Evolutionary conservation across 2,113 vertebrate species (phyloP).

Genomic region (Rhineura floridana): DNA sequence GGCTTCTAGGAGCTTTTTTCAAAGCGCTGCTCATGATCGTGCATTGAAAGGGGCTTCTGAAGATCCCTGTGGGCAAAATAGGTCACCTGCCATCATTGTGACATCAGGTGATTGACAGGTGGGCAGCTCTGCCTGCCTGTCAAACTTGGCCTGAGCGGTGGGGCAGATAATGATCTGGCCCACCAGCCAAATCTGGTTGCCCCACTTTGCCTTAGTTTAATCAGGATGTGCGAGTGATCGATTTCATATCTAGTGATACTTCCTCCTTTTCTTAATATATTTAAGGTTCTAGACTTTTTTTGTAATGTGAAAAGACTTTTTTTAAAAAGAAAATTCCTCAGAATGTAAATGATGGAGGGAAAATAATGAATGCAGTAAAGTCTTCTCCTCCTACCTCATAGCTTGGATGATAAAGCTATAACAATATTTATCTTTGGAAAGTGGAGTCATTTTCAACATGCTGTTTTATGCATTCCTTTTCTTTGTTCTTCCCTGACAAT

Average conservation of each 20-base stretch:
- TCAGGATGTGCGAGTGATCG: no score
- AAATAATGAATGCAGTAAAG: constrained; percentile 32
- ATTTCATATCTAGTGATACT: neutral
- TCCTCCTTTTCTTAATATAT: neutral
- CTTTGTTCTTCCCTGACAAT: constrained; percentile 58
- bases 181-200: no score
- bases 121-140: no score
- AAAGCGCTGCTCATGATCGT: no score
- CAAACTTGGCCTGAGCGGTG: no score
- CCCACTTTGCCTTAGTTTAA: no score
- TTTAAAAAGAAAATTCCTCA: constrained; percentile 45
- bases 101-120: no score
- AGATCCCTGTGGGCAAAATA: no score
- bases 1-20: no score
- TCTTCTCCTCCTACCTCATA: constrained; percentile 17
- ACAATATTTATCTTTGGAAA: constrained; percentile 50
- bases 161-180: no score
- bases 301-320: constrained; percentile 48
- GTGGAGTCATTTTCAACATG: constrained; percentile 41
- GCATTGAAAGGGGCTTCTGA: no score
- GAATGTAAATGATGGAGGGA: constrained; percentile 40
- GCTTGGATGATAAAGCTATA: constrained; percentile 39
- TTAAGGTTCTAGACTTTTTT: neutral
- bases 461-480: constrained; percentile 39
- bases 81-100: no score